Conservation (phyloP, 2,113 vertebrate species). For the Grus americana region DNA sequence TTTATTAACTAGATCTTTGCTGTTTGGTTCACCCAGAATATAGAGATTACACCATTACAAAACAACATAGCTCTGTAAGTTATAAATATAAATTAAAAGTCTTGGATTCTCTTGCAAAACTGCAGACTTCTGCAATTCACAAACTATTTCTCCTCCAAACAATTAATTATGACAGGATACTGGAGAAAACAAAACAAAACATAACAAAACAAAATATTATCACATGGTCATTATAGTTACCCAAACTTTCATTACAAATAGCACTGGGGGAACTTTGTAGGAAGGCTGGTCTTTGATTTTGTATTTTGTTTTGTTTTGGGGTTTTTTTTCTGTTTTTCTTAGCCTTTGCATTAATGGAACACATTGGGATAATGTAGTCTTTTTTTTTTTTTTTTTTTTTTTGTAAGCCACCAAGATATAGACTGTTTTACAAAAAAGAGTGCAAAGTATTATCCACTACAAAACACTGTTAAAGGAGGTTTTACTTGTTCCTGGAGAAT, state of each 20-base stretch:
- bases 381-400: neutral
- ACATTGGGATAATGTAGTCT: neutral
- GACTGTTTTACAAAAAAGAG: neutral
- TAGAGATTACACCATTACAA: neutral
- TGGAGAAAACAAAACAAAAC: neutral
- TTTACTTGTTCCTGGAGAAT: conserved; percentile 3
- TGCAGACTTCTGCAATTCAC: neutral
- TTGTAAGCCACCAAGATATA: neutral
- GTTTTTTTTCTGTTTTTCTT: neutral
- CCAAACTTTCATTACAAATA: neutral
- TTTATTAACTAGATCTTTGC: neutral
- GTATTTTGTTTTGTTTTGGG: no score
- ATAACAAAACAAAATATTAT: neutral
- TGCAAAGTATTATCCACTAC: neutral
- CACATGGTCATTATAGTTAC: neutral
- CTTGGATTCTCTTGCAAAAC: neutral
- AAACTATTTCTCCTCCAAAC: neutral
- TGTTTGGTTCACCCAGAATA: neutral
- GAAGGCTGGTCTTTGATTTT: neutral
- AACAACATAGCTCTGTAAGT: neutral
- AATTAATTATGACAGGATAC: neutral
- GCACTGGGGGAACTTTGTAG: neutral
- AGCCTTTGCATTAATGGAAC: neutral
- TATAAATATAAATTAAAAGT: neutral
- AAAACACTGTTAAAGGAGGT: neutral